Percentiles rank a stretch among this genome's conserved stretches.
Conservation (phyloP, 2,888 invertebrate genomes). For the Temnothorax ravouxi region DNA sequence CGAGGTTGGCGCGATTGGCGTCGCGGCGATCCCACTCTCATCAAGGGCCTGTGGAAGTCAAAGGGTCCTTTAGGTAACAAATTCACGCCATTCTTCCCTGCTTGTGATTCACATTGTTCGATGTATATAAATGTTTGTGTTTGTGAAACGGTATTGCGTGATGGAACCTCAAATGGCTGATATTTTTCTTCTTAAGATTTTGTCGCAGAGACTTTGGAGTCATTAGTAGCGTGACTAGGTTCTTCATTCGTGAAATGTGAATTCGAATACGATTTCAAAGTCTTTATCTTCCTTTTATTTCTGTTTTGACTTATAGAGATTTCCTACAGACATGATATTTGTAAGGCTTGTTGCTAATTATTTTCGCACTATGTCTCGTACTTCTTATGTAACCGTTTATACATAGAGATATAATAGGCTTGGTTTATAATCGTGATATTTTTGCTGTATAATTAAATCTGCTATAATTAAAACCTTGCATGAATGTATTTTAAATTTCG, state of each 20-base stretch:
- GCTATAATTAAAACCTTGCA: neutral
- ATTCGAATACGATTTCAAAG: no score
- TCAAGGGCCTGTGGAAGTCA: constrained; percentile 91
- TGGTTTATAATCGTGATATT: neutral
- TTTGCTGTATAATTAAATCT: neutral
- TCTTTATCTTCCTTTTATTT: neutral
- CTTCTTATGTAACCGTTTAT: neutral
- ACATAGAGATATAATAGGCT: neutral
- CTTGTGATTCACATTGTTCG: neutral
- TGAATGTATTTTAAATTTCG: constrained; percentile 8
- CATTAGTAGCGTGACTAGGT: neutral
- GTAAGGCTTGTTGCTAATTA: neutral
- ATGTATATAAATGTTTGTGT: neutral
- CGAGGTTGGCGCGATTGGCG: constrained; percentile 91
- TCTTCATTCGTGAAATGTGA: neutral
- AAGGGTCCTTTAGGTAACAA: constrained; percentile 90
- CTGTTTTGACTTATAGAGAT: neutral
- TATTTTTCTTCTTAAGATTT: neutral
- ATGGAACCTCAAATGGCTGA: neutral
- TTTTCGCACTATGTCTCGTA: neutral
- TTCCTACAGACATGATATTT: neutral
- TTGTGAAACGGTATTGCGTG: neutral
- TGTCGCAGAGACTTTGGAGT: neutral
- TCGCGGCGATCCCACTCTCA: constrained; percentile 91
- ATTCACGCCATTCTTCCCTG: neutral